Evolutionary conservation across 2,797 vertebrate genomes (phyloP), one percentile per base, ranked within the genome.

Genomic region (Chelidonichthys spinosus): DNA sequence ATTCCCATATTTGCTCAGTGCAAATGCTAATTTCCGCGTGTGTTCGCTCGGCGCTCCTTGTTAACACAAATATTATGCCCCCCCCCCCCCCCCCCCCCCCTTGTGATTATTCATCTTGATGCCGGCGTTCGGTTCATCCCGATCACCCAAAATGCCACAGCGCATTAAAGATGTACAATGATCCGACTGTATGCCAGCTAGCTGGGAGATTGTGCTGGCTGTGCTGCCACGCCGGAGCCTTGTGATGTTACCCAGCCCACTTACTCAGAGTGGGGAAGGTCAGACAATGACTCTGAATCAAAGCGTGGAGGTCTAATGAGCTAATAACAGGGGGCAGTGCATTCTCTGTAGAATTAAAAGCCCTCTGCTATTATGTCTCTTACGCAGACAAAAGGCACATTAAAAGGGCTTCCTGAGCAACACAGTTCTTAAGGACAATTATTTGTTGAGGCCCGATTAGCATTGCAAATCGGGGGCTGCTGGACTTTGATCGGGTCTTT

Each of bases 401-500:
- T 89, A 89, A 82, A 81, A 83, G 76, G 69, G 87, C 77, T 89
- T 85, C 77, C 76, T 78, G 68, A 82, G 92, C 91, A 91, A 90
- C 62, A 70, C 88, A 88, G 78, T 88, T 91, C 92, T 93, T 91
- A 87, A 92, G 89, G 85, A 78, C 91, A 90, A 91, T 94, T 92
- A 94, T 91, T 93, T 92, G 90, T 89, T 83, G 81, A 85, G 36
- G 50, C 36, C 36, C 25, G 64, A 94, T 95, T 94, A 93, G 91
- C 93, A 94, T 92, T 94, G 93, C 91, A 95, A 94, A 95, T 94
- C 64, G 78, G 32, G 42, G 71, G 25, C 25, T 85, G 68, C 64
- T 85, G 90, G 93, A 91, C 94, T 94, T 90, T 94, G 92, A 94
- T 94, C 83, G 50, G 84, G 86, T 90, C 85, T 93, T 89, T 93